Conservation (phyloP, 1,140 invertebrate genomes). For the Drosophila ficusphila region DNA sequence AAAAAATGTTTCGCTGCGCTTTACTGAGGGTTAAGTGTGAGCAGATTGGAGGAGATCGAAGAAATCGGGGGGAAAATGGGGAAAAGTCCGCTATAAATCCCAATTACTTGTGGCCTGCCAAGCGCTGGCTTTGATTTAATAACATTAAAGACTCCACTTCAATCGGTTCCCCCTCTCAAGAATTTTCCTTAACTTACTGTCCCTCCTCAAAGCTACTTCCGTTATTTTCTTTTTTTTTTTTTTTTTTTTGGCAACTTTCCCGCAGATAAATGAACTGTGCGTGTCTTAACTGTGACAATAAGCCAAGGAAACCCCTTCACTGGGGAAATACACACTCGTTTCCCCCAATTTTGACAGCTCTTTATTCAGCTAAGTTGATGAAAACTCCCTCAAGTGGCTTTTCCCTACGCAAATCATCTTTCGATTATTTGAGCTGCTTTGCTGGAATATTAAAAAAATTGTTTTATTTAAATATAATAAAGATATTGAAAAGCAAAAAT, state of each 20-base stretch:
- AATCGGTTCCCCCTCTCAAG: background rate
- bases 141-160: slow-evolving; percentile 46
- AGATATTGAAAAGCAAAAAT: too few relatives aligned
- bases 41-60: slow-evolving; percentile 11
- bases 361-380: slow-evolving; percentile 22
- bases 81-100: slow-evolving; percentile 51
- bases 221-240: too few relatives aligned
- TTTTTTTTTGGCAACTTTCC: slow-evolving; percentile 24
- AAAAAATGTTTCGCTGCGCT: slow-evolving; percentile 46
- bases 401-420: background rate
- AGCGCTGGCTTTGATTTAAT: slow-evolving; percentile 56
- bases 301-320: slow-evolving; percentile 36
- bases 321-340: background rate
- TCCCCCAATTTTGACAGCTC: slow-evolving; percentile 8
- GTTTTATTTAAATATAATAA: too few relatives aligned
- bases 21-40: slow-evolving; percentile 16
- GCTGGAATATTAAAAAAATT: too few relatives aligned
- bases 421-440: too few relatives aligned
- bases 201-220: background rate
- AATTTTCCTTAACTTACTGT: background rate
- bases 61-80: background rate
- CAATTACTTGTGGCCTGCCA: slow-evolving; percentile 61
- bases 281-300: slow-evolving; percentile 50
- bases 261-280: slow-evolving; percentile 53
- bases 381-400: slow-evolving; percentile 10